These are phyloP conservation scores for Gryllus longicercus DNA, from an alignment of 2,888 invertebrate species.

Conservation along the genomic window DNA sequence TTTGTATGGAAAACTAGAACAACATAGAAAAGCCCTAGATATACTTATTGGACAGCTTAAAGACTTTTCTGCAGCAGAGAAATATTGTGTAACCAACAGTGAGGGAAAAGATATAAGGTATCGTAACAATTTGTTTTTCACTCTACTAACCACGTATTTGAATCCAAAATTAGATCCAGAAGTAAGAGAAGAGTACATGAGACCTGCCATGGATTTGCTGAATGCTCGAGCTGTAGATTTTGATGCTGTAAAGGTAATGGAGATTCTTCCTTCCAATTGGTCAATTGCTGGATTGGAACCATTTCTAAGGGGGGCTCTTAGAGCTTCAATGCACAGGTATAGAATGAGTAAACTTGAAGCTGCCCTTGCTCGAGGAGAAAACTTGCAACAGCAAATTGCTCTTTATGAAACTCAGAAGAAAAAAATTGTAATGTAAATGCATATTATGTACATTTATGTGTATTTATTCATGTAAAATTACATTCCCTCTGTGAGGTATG, in stretches of 20 bases:
- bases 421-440: not conserved
- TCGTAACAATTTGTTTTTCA: slow-evolving; percentile 33
- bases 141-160: slow-evolving; percentile 35
- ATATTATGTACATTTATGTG: no score
- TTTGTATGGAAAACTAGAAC: slow-evolving; percentile 53
- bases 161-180: slow-evolving; percentile 35
- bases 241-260: slow-evolving; percentile 46
- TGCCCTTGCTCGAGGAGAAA: slow-evolving; percentile 48
- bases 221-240: slow-evolving; percentile 50
- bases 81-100: slow-evolving; percentile 47
- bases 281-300: slow-evolving; percentile 47
- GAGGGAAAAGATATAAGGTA: slow-evolving; percentile 32
- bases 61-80: slow-evolving; percentile 51
- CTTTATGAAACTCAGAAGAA: slow-evolving; percentile 43
- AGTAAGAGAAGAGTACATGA: slow-evolving; percentile 45
- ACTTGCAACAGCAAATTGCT: slow-evolving; percentile 45
- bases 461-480: no score
- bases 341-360: slow-evolving; percentile 44
- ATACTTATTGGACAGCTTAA: slow-evolving; percentile 51
- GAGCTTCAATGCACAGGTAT: slow-evolving; percentile 45
- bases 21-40: slow-evolving; percentile 52
- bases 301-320: slow-evolving; percentile 47
- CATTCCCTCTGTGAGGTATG: no score
- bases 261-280: slow-evolving; percentile 49
- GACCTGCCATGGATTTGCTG: slow-evolving; percentile 48